Evolutionary conservation across 30 jellyfish, hydroid and myxozoan genomes (phyloP).

Genomic region (Rhopilema esculentum): DNA sequence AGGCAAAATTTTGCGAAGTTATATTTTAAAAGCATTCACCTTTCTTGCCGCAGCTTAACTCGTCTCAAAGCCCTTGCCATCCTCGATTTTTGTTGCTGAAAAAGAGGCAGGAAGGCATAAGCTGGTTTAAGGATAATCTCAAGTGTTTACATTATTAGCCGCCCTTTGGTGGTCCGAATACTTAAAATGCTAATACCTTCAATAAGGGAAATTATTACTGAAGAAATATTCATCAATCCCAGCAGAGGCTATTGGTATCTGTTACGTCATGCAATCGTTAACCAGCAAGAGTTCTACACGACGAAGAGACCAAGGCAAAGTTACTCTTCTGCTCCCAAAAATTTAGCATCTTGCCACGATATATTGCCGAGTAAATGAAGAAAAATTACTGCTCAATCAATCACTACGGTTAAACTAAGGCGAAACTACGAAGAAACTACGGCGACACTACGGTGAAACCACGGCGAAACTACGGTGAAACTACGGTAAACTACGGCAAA

Average conservation of each 20-base stretch:
- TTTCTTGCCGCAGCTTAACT: slow-evolving; percentile 73
- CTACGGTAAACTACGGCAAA: too few species aligned
- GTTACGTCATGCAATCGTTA: not conserved
- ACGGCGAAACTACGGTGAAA: too few species aligned
- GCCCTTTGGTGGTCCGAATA: not conserved
- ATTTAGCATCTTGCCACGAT: too few species aligned
- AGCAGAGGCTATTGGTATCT: not conserved
- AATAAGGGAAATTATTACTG: not conserved
- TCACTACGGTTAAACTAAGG: too few species aligned
- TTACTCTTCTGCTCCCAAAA: too few species aligned
- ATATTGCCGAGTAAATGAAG: too few species aligned
- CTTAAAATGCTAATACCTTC: not conserved
- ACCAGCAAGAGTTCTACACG: not conserved
- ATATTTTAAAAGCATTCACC: slow-evolving; percentile 23
- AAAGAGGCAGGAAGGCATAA: not conserved
- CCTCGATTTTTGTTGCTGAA: slow-evolving; percentile 69
- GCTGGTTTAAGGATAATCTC: not conserved
- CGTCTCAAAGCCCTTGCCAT: slow-evolving; percentile 76
- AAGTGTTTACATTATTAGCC: not conserved
- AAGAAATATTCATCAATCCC: not conserved
- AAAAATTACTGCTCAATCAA: too few species aligned
- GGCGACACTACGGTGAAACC: too few species aligned
- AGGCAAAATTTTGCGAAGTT: not conserved
- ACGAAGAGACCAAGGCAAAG: too few species aligned
- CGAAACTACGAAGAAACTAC: too few species aligned